Evolutionary conservation across 2,888 invertebrate genomes (phyloP), one percentile per base, ranked within the genome.

Genomic region (Eristalinus aeneus): DNA sequence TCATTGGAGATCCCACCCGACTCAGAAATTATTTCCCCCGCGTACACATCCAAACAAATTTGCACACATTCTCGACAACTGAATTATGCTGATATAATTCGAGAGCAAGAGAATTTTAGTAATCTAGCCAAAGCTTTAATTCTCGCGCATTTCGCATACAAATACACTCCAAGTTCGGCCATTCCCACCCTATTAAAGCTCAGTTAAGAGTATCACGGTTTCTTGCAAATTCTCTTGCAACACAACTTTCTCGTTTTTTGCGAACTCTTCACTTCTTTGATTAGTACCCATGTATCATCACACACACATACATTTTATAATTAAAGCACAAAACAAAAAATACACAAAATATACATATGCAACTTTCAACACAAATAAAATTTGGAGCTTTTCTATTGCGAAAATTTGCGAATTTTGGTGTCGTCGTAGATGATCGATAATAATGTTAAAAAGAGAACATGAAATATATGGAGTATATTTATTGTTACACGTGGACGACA

Each of bases 401-500:
- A 85, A 85, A 85, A 81, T 73, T 76, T 31, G 72, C 80, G 20
- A 81, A 56, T 76, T 78, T 72, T 68, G 72, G 60, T 82, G 71
- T 82, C 67, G 65, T 54, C 32, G 65, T 32, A 22, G 60, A 65
- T 67, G 76, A 81, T 81, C 85, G 72, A 60, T 64, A 68, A 58
- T 68, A 72, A 72, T 68, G 34, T 46, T 39, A n/a, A 74, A 74
- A 53, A 83, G 60, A 71, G 60, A 79, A 12, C 27, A 60, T 53
- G 36, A 56, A 36, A 63, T 73, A 83, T 67, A 79, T 69, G 79
- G 79, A 46, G 39, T 80, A 23, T 72, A 61, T 81, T 80, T 67
- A 73, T 64, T 58, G 58, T 64, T 72, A 81, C 85, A 81, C 85
- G 81, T 85, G 85, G 85, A 82, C 39, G 65, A 71, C 75, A 81